Evolutionary conservation across 2,113 vertebrate species (phyloP), one percentile per base, ranked within the genome.

Genomic region (Mormyrus lacerda): DNA sequence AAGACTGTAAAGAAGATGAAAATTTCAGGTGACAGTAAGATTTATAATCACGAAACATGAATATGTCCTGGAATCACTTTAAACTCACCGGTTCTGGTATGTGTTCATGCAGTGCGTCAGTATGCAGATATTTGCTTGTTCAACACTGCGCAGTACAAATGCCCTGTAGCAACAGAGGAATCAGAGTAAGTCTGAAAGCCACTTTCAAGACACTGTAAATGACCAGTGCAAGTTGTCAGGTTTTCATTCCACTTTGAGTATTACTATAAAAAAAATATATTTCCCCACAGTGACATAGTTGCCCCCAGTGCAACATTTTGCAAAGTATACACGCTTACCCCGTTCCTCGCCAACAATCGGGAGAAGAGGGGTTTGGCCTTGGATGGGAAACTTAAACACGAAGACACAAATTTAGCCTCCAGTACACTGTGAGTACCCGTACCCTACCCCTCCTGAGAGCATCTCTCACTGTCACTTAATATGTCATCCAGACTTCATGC

Each of bases 61-160:
- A 21, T 58, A 13, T 24, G n/a, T 86, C 48, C 85, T 27, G n/a
- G 27, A n/a, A 35, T 53, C 27, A 42, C 53, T 24, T 24, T 87
- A 24, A 51, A 47, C 21, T 84, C 3, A 47, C 42, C 39, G 2
- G 19, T 21, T 55, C 2, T 87, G 53, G 17, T 89, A 31, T 84
- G 21, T 89, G 50, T 84, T 51, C 79, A 44, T 45, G 42, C 93
- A 99, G 98, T 99, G 87, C 97, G 98, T 88, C 98, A 99, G 90
- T 98, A 97, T 0, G 98, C 98, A 0, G 98, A 99, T 92, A 99
- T 99, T 93, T 99, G 98, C 93, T 97, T 99, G 58, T 99, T 99
- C 95, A 99, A 98, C 96, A 99, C 98, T 0, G 98, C 98, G 2
- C 98, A 99, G 95, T 99, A 99, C 95, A 99, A 99, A 92, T 99